These are phyloP conservation scores for Remorina albescens DNA, from an alignment of 2,797 vertebrate genomes.

Conservation along the genomic window DNA sequence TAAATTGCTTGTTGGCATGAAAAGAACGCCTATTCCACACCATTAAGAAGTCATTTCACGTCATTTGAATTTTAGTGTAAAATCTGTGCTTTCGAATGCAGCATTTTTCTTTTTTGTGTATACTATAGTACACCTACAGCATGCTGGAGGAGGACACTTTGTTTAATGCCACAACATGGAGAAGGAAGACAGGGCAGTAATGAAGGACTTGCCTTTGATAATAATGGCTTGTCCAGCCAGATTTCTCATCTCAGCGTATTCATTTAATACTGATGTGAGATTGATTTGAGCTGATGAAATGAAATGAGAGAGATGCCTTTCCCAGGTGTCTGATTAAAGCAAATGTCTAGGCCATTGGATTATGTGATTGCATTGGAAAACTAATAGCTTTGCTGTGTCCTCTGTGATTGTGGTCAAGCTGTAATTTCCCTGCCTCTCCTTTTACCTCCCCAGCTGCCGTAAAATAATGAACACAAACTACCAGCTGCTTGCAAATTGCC, in stretches of 20 bases:
- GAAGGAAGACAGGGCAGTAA: slow-evolving; percentile 30
- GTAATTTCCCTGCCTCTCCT: slow-evolving; percentile 52
- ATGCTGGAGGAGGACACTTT: slow-evolving; percentile 15
- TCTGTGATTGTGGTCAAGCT: slow-evolving; percentile 75
- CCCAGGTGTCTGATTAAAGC: slow-evolving; percentile 76
- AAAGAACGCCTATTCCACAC: background rate
- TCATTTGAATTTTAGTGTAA: background rate
- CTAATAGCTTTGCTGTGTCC: slow-evolving; percentile 64
- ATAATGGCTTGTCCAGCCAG: slow-evolving; percentile 49
- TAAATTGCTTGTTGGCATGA: slow-evolving; percentile 5
- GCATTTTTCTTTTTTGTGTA: too few species aligned
- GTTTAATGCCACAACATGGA: background rate
- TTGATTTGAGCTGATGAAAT: slow-evolving; percentile 71
- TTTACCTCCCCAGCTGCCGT: slow-evolving; percentile 50
- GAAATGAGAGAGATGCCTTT: slow-evolving; percentile 69
- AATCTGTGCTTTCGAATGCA: slow-evolving; percentile 1
- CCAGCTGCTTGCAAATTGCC: slow-evolving; percentile 59
- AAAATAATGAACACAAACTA: slow-evolving; percentile 68
- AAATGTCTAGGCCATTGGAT: slow-evolving; percentile 59
- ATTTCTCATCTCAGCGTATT: slow-evolving; percentile 54
- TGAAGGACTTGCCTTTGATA: slow-evolving; percentile 55
- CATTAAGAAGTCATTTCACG: background rate
- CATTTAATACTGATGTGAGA: slow-evolving; percentile 66
- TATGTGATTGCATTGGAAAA: slow-evolving; percentile 70
- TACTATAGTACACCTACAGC: background rate